Conservation (phyloP, 2,888 invertebrate genomes). For the Plagodis pulveraria region DNA sequence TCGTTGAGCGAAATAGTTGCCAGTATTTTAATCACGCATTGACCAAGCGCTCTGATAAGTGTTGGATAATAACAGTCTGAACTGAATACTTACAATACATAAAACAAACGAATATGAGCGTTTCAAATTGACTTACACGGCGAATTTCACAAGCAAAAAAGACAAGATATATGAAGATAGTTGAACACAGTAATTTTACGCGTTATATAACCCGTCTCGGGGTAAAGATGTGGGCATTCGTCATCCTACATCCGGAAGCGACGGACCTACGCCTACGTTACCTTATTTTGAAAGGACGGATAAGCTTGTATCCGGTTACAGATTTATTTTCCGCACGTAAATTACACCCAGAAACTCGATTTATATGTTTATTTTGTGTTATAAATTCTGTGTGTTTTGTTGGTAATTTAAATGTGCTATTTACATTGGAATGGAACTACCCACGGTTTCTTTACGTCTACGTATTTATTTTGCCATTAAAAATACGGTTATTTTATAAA, state of each 20-base stretch:
- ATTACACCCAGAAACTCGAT: constrained; percentile 54
- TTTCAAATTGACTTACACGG: background rate
- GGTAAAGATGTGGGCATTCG: constrained; percentile 69
- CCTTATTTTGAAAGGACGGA: constrained; percentile 71
- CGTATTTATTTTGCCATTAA: too few relatives aligned
- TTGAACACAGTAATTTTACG: constrained; percentile 79
- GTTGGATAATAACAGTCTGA: too few relatives aligned
- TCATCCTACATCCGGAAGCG: constrained; percentile 66
- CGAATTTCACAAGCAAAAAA: constrained; percentile 44
- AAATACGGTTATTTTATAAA: too few relatives aligned
- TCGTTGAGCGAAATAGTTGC: too few relatives aligned
- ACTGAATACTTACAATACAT: background rate
- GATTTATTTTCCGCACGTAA: constrained; percentile 70
- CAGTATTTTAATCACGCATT: too few relatives aligned
- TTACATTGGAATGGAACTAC: constrained; percentile 26
- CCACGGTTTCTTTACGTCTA: constrained; percentile 12
- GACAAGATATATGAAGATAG: constrained; percentile 66
- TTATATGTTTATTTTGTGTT: constrained; percentile 49
- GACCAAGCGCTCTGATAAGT: too few relatives aligned
- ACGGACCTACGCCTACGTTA: constrained; percentile 55
- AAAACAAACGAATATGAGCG: background rate
- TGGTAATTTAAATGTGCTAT: constrained; percentile 38
- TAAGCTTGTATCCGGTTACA: constrained; percentile 71
- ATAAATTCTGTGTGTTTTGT: constrained; percentile 43
- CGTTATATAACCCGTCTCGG: constrained; percentile 77